phyloP scores from a whole-genome alignment of 2,797 vertebrate species.

The Oryzias dopingdopingensis region DNA sequence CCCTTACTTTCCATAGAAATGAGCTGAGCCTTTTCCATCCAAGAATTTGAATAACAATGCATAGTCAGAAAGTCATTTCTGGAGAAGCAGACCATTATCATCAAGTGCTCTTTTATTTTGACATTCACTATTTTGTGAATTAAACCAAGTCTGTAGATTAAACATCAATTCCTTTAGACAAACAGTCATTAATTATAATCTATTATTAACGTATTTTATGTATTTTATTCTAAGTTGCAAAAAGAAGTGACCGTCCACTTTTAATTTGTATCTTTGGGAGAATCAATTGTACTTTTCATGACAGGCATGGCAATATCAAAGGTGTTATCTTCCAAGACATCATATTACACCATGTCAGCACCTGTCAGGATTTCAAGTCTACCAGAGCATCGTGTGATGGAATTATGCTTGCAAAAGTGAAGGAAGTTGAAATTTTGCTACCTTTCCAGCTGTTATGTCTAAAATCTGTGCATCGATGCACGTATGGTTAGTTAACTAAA shows the following conservation, averaged over 20 bases:
- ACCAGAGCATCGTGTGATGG: slow-evolving; percentile 47
- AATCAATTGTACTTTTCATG: slow-evolving; percentile 59
- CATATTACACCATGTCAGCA: slow-evolving; percentile 57
- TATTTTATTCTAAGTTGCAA: slow-evolving; percentile 18
- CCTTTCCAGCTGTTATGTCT: slow-evolving; percentile 25
- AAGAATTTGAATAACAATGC: slow-evolving; percentile 43
- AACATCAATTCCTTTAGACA: slow-evolving; percentile 1
- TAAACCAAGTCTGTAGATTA: too few species aligned
- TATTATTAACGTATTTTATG: slow-evolving; percentile 1
- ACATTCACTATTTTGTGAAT: too few species aligned
- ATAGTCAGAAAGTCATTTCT: slow-evolving; percentile 7
- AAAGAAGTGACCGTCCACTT: slow-evolving; percentile 17
- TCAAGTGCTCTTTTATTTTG: background rate
- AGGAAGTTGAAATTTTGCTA: slow-evolving; percentile 7
- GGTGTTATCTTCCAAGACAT: slow-evolving; percentile 53
- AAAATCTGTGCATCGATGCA: slow-evolving; percentile 21
- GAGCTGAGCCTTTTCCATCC: slow-evolving; percentile 27
- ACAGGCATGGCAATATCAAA: slow-evolving; percentile 55
- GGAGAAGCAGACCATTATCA: too few species aligned
- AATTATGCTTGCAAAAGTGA: slow-evolving; percentile 38
- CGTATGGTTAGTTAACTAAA: slow-evolving; percentile 34
- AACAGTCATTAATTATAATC: slow-evolving; percentile 6
- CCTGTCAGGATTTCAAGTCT: slow-evolving; percentile 43
- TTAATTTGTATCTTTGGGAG: slow-evolving; percentile 18
- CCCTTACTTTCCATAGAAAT: slow-evolving; percentile 31